Percentiles rank a stretch among this genome's conserved stretches.
Conservation (phyloP, 2,888 invertebrate species). For the Diarsia brunnea region DNA sequence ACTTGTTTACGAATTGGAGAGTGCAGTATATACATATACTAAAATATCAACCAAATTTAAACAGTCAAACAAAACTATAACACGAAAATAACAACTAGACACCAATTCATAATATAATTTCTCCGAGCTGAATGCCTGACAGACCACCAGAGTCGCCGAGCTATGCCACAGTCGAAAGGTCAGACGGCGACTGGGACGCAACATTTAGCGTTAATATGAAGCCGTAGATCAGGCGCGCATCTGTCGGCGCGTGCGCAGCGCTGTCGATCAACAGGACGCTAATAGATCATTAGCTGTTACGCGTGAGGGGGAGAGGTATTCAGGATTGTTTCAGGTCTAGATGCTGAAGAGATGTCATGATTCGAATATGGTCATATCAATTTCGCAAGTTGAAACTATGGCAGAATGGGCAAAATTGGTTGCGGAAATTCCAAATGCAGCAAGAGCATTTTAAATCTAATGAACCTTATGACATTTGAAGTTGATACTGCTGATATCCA, state of each 20-base stretch:
- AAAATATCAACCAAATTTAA: not conserved
- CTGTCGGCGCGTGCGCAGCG: slow-evolving; percentile 58
- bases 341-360: not conserved
- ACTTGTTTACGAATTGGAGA: not conserved
- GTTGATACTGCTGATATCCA: not conserved
- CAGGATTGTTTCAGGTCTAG: slow-evolving; percentile 43
- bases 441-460: not conserved
- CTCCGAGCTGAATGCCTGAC: slow-evolving; percentile 38
- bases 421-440: not conserved
- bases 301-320: slow-evolving; percentile 29
- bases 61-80: slow-evolving; percentile 15
- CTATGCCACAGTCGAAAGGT: slow-evolving; percentile 57
- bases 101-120: slow-evolving; percentile 40
- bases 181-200: slow-evolving; percentile 59
- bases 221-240: slow-evolving; percentile 61
- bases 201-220: slow-evolving; percentile 66
- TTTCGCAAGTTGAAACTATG: not conserved
- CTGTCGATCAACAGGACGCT: slow-evolving; percentile 60
- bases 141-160: slow-evolving; percentile 62
- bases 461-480: not conserved
- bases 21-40: not conserved
- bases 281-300: slow-evolving; percentile 60
- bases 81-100: slow-evolving; percentile 13
- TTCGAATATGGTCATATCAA: not conserved
- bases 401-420: not conserved